phyloP scores from a whole-genome alignment of 2,797 vertebrate genomes.

The Typhlichthys eigenmanni region DNA sequence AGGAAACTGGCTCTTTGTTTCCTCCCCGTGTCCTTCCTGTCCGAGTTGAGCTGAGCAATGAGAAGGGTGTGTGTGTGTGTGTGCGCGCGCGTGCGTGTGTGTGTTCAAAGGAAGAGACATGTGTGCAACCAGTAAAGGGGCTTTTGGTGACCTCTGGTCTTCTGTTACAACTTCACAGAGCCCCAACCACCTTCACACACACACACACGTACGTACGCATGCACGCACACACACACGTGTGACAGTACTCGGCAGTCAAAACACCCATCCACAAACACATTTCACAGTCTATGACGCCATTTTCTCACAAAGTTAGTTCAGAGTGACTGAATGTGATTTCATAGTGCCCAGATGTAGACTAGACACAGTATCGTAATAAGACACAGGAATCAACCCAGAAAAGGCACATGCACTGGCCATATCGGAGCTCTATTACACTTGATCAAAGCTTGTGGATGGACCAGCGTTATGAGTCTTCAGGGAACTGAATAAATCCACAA shows the following conservation, averaged over 20 bases:
- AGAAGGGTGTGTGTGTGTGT: conserved; percentile 40
- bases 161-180: conserved; percentile 5
- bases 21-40: conserved; percentile 76
- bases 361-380: too few species aligned
- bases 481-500: conserved; percentile 46
- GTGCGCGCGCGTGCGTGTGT: conserved; percentile 28
- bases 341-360: too few species aligned
- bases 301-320: too few species aligned
- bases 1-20: conserved; percentile 76
- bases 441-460: conserved; percentile 49
- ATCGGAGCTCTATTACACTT: conserved; percentile 49
- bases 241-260: background rate
- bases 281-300: too few species aligned
- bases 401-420: conserved; percentile 15
- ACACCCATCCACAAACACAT: too few species aligned
- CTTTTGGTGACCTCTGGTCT: conserved; percentile 36
- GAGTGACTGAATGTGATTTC: too few species aligned
- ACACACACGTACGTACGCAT: background rate
- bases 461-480: conserved; percentile 49
- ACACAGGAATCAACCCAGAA: conserved; percentile 9
- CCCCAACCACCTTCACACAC: conserved; percentile 12
- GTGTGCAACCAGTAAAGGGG: conserved; percentile 62
- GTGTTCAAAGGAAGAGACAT: conserved; percentile 36
- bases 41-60: conserved; percentile 34
- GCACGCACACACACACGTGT: conserved; percentile 13